phyloP scores from a whole-genome alignment of 1,140 invertebrate species.

The Ceratosolen fusciceps region DNA sequence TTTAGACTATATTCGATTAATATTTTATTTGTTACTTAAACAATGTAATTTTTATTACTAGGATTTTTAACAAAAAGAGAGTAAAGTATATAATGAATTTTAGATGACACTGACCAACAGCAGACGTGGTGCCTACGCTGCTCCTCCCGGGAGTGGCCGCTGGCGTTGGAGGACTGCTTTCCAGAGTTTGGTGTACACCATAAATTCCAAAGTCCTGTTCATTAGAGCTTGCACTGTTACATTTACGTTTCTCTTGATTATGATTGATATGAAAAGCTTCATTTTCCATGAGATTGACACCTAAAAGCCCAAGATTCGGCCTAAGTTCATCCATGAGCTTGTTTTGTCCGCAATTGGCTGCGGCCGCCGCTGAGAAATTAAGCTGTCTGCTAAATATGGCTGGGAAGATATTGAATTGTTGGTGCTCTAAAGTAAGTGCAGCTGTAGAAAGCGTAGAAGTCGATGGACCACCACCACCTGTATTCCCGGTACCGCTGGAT shows the following conservation, averaged over 20 bases:
- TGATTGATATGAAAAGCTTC: conserved; percentile 77
- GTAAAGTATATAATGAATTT: not conserved
- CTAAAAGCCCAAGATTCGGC: conserved; percentile 85
- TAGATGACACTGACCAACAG: conserved; percentile 61
- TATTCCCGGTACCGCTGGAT: conserved; percentile 48
- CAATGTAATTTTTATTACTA: too few species aligned
- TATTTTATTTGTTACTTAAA: too few species aligned
- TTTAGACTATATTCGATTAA: too few species aligned
- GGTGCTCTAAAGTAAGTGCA: conserved; percentile 76
- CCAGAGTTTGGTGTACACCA: conserved; percentile 68
- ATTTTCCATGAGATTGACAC: conserved; percentile 83
- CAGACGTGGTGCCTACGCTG: conserved; percentile 63
- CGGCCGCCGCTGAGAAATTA: conserved; percentile 81
- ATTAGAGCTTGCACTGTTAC: conserved; percentile 82
- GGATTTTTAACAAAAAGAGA: not conserved
- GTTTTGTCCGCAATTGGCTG: conserved; percentile 77
- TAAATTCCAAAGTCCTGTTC: conserved; percentile 87
- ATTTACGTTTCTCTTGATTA: conserved; percentile 77
- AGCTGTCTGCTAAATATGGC: conserved; percentile 89
- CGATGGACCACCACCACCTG: not conserved
- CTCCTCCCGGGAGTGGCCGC: conserved; percentile 74
- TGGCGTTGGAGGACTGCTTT: conserved; percentile 71
- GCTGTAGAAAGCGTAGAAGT: conserved; percentile 64
- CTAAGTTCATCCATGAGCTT: conserved; percentile 87
- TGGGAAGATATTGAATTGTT: conserved; percentile 91